phyloP scores from a whole-genome alignment of 2,113 vertebrate species.

The Coturnix japonica region DNA sequence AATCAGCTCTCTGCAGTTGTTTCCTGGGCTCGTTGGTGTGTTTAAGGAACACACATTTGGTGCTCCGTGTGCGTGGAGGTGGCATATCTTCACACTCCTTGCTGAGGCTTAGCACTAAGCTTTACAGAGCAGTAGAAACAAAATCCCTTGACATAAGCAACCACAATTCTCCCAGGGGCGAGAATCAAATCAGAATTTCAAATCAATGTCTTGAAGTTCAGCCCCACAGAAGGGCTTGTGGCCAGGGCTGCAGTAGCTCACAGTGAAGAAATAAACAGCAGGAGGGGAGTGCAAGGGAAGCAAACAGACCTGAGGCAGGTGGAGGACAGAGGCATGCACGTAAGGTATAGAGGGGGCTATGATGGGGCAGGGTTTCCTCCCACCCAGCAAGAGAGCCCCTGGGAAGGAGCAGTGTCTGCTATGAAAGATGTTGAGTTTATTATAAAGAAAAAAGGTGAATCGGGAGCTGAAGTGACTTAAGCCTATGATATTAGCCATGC shows the following conservation, averaged over 20 bases:
- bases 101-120: slow-evolving; percentile 41
- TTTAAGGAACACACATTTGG: slow-evolving; percentile 64
- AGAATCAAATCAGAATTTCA: no score
- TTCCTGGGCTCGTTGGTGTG: slow-evolving; percentile 58
- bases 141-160: slow-evolving; percentile 62
- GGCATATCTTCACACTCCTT: slow-evolving; percentile 65
- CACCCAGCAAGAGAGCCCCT: not conserved
- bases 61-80: slow-evolving; percentile 56
- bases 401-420: not conserved
- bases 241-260: not conserved
- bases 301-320: not conserved
- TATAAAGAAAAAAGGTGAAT: not conserved
- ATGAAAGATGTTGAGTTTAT: not conserved
- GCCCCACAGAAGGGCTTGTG: not conserved
- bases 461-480: not conserved
- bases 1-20: slow-evolving; percentile 49
- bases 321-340: not conserved
- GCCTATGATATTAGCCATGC: not conserved
- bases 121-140: slow-evolving; percentile 62
- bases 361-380: not conserved
- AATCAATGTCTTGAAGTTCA: not conserved
- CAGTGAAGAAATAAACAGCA: not conserved
- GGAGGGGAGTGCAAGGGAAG: not conserved
- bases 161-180: not conserved
- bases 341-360: not conserved